Percentiles rank a stretch among this genome's conserved stretches.
Evolutionary conservation across 2,888 invertebrate species (phyloP).

Genomic region (Clunio marinus): DNA sequence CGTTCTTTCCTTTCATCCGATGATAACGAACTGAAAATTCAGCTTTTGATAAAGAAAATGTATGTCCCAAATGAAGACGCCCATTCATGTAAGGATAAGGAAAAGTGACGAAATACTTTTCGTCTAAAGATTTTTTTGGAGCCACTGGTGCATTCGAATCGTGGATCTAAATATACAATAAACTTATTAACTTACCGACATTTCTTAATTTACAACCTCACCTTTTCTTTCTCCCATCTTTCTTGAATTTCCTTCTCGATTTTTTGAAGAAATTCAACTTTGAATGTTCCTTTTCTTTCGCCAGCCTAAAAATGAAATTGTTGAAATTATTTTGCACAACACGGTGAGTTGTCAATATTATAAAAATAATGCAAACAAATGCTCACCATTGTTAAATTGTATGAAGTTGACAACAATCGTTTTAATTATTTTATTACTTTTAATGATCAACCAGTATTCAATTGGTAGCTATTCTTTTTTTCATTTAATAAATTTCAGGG

Average conservation of each 20-base stretch:
- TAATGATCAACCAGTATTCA: no score
- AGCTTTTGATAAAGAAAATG: constrained; percentile 94
- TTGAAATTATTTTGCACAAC: no score
- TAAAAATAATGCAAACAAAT: no score
- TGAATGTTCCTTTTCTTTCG: constrained; percentile 91
- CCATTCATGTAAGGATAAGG: constrained; percentile 99
- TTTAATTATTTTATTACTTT: no score
- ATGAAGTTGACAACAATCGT: no score
- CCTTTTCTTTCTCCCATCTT: constrained; percentile 76
- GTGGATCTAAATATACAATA: constrained; percentile 56
- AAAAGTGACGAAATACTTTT: constrained; percentile 91
- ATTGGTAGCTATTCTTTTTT: no score
- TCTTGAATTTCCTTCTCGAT: constrained; percentile 83
- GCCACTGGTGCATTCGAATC: constrained; percentile 75
- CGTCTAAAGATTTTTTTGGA: constrained; percentile 56
- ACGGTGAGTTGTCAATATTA: no score
- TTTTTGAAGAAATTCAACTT: constrained; percentile 85
- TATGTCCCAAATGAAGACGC: constrained; percentile 93
- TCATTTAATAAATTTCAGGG: no score
- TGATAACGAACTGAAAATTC: constrained; percentile 94
- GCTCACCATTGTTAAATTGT: no score
- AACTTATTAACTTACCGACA: no score
- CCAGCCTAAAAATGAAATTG: no score
- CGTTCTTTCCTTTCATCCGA: constrained; percentile 83
- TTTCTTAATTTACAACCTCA: constrained; percentile 45